These are phyloP conservation scores for Loxodonta africana DNA, from an alignment of 2,113 vertebrate genomes.

Conservation along the genomic window DNA sequence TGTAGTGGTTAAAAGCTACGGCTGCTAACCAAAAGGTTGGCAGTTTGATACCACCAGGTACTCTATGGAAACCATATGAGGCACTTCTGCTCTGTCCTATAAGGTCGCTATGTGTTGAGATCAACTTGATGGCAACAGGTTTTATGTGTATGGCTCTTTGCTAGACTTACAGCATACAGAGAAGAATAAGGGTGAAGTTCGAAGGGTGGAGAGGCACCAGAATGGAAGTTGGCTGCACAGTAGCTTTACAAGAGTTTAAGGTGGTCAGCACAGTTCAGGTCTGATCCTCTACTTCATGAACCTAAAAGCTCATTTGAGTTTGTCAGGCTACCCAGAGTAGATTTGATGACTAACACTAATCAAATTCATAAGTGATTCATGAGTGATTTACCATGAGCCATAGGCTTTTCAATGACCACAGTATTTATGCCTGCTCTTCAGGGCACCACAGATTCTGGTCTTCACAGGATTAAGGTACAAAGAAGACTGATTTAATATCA, in stretches of 20 bases:
- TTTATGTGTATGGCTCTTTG: neutral
- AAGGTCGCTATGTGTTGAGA: no score
- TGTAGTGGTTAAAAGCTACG: no score
- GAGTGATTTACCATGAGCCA: neutral
- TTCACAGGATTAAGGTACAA: neutral
- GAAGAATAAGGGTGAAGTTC: neutral
- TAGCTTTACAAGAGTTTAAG: neutral
- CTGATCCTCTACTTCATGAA: neutral
- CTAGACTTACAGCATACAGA: neutral
- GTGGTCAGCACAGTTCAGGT: neutral
- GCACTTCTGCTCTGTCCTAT: no score
- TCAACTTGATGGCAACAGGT: no score
- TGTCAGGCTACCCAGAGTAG: neutral
- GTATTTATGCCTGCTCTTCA: neutral
- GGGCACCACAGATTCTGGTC: neutral
- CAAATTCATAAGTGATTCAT: slow-evolving; percentile 12
- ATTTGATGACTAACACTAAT: neutral
- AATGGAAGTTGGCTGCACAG: neutral
- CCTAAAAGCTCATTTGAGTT: neutral
- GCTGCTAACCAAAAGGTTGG: no score
- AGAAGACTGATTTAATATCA: slow-evolving; percentile 6
- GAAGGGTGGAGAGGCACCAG: neutral
- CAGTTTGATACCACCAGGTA: no score
- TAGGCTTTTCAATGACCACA: neutral
- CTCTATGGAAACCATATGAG: no score